Percentiles rank a stretch among this genome's conserved stretches.
Evolutionary conservation across 2,888 invertebrate species (phyloP).

Genomic region (Drosophila sordidapex): DNA sequence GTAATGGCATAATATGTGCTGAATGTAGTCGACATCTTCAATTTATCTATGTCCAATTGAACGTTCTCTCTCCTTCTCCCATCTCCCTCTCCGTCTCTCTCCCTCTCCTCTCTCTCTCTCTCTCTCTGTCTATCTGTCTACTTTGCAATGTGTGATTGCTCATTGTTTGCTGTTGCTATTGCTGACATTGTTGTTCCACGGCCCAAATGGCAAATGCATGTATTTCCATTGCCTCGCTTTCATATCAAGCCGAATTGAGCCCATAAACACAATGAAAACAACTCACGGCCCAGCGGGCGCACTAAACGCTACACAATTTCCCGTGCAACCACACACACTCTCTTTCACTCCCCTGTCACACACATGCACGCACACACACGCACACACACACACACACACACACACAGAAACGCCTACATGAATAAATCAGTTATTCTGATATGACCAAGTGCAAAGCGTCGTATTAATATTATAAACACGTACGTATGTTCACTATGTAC

Average conservation of each 20-base stretch:
- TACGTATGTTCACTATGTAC: conserved; percentile 14
- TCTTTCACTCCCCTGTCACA: neutral
- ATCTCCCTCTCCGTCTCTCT: accelerated
- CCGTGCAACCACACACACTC: too few relatives aligned
- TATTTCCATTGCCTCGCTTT: conserved; percentile 47
- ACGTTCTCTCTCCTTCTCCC: too few relatives aligned
- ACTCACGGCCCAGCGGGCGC: conserved; percentile 18
- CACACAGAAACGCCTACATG: conserved; percentile 5
- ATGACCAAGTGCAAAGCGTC: conserved; percentile 37
- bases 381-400: neutral
- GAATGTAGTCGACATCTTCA: neutral
- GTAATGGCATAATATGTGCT: neutral
- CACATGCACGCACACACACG: neutral
- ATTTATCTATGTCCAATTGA: conserved; percentile 1
- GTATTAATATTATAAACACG: conserved; percentile 46
- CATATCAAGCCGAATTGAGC: conserved; percentile 40
- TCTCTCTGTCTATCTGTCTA: neutral
- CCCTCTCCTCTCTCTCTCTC: neutral
- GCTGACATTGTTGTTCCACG: neutral
- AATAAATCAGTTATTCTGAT: conserved; percentile 54
- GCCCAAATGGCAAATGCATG: conserved; percentile 52
- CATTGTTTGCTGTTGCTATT: neutral
- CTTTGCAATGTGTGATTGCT: neutral
- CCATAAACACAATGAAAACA: conserved; percentile 27
- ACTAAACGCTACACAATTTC: neutral